Evolutionary conservation across 1,140 invertebrate genomes (phyloP).

Genomic region (Mactra quadrangularis): DNA sequence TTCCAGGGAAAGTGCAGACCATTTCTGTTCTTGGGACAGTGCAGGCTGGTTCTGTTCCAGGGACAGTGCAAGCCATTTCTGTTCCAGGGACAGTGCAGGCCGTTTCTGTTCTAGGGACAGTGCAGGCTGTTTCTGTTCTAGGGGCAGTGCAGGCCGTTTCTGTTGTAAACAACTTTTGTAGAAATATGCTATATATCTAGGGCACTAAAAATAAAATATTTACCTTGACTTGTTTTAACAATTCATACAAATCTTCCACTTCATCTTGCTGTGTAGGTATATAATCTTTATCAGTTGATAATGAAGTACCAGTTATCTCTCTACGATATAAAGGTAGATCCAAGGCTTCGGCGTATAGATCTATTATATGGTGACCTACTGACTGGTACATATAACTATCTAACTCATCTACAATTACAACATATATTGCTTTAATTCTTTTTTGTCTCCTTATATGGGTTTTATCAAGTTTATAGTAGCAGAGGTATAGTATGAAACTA

Average conservation of each 20-base stretch:
- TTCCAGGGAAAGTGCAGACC: too few relatives aligned
- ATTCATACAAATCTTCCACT: constrained; percentile 98
- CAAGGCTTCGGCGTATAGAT: constrained; percentile 96
- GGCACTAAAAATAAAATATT: constrained; percentile 47
- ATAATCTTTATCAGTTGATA: constrained; percentile 92
- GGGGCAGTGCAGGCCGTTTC: too few relatives aligned
- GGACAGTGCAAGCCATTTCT: too few relatives aligned
- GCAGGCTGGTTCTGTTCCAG: too few relatives aligned
- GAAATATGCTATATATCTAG: background rate
- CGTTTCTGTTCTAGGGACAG: too few relatives aligned
- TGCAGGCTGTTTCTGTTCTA: too few relatives aligned
- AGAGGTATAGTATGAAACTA: too few relatives aligned
- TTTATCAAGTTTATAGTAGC: too few relatives aligned
- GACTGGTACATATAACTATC: constrained; percentile 99
- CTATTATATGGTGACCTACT: constrained; percentile 97
- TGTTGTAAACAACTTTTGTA: too few relatives aligned
- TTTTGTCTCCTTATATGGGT: too few relatives aligned
- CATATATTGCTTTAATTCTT: background rate
- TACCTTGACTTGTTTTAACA: constrained; percentile 94
- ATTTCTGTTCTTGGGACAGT: too few relatives aligned
- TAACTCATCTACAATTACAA: constrained; percentile 90
- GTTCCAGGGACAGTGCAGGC: too few relatives aligned
- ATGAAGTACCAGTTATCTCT: constrained; percentile 91
- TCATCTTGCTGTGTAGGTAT: constrained; percentile 93
- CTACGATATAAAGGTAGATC: constrained; percentile 93